Percentiles rank a stretch among this genome's conserved stretches.
These are phyloP conservation scores for Poeciliopsis retropinna DNA, from an alignment of 2,113 vertebrate species.

Conservation along the genomic window DNA sequence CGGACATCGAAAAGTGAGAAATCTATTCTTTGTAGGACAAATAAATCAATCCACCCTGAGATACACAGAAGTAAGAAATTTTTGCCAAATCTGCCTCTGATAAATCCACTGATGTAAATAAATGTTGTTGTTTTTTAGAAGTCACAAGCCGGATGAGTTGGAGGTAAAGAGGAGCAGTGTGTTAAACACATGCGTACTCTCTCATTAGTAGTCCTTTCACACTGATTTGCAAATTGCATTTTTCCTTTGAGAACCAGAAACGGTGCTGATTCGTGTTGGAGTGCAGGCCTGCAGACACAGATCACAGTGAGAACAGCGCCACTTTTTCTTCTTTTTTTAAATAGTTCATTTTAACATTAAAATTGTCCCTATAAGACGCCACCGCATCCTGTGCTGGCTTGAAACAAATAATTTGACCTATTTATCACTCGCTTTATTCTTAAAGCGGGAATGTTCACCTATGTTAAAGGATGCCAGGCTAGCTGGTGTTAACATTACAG, in stretches of 20 bases:
- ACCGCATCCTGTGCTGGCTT: no score
- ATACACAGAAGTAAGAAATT: not conserved
- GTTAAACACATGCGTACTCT: not conserved
- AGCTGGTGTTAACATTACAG: not conserved
- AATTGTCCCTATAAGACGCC: not conserved
- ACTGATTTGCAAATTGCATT: not conserved
- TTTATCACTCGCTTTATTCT: not conserved
- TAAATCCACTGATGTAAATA: not conserved
- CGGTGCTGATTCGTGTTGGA: not conserved
- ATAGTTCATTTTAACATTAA: not conserved
- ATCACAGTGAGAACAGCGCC: not conserved
- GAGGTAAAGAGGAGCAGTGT: no score
- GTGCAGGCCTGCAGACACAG: not conserved
- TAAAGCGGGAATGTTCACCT: not conserved
- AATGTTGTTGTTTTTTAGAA: not conserved
- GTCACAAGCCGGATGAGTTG: no score
- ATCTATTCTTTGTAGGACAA: not conserved
- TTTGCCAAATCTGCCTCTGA: not conserved
- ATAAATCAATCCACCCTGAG: not conserved
- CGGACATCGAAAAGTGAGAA: constrained; percentile 2
- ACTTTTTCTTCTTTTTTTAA: not conserved
- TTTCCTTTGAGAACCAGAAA: not conserved
- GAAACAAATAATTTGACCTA: not conserved
- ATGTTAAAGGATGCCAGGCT: not conserved
- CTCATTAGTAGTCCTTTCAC: not conserved